phyloP scores from a whole-genome alignment of 2,797 vertebrate species.

The Galaxias olidus region DNA sequence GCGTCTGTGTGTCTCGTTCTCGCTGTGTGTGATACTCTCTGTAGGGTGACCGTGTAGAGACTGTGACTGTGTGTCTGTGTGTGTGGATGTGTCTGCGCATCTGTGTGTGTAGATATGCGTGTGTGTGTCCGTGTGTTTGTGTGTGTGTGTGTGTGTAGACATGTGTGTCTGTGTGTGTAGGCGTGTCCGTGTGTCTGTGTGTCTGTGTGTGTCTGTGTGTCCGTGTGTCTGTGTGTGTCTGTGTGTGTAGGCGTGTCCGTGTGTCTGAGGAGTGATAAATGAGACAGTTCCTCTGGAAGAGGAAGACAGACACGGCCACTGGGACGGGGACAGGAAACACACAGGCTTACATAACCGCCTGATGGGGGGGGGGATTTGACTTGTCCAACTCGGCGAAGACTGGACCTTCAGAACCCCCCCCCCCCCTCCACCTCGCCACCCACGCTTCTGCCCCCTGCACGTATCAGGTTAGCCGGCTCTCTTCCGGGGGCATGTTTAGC shows the following conservation, averaged over 20 bases:
- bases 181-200: constrained; percentile 18
- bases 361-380: constrained; percentile 62
- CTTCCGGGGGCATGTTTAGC: constrained; percentile 40
- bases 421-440: constrained; percentile 26
- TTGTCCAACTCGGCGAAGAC: constrained; percentile 54
- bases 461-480: constrained; percentile 56
- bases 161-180: constrained; percentile 13
- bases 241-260: constrained; percentile 19
- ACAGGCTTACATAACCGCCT: constrained; percentile 66
- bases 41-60: background rate
- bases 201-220: constrained; percentile 17
- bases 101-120: too few species aligned
- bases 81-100: constrained; percentile 22
- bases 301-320: constrained; percentile 16
- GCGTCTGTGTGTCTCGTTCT: background rate
- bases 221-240: constrained; percentile 24
- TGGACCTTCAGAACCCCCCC: constrained; percentile 25
- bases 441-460: constrained; percentile 26
- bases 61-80: constrained; percentile 1
- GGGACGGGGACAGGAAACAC: constrained; percentile 59
- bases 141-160: constrained; percentile 21
- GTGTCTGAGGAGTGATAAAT: constrained; percentile 15
- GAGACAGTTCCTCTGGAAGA: constrained; percentile 20
- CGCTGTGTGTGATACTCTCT: background rate
- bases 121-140: constrained; percentile 20